Conservation (phyloP, 2,888 invertebrate genomes). For the Cecidostiba fungosa region DNA sequence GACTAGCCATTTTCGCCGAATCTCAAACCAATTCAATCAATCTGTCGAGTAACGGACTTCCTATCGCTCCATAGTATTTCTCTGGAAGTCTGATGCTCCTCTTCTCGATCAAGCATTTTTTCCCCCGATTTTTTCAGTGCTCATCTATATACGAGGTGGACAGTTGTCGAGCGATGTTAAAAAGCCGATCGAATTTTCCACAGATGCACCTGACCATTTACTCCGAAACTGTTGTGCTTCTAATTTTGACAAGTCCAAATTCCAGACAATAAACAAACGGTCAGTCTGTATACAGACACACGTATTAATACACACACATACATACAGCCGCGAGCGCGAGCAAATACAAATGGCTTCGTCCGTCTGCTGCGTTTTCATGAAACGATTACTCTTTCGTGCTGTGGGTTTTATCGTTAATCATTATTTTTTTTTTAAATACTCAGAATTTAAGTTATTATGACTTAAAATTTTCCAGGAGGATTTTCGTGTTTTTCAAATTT, state of each 20-base stretch:
- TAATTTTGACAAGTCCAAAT: conserved; percentile 55
- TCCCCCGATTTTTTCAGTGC: background rate
- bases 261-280: conserved; percentile 56
- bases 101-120: conserved; percentile 32
- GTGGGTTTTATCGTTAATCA: background rate
- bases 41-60: conserved; percentile 1
- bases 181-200: background rate
- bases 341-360: background rate
- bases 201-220: conserved; percentile 12
- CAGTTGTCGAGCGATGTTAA: background rate
- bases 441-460: background rate
- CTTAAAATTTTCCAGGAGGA: background rate
- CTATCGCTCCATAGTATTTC: conserved; percentile 6
- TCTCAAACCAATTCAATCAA: background rate
- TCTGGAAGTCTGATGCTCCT: conserved; percentile 1
- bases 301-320: background rate
- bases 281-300: conserved; percentile 9
- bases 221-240: background rate
- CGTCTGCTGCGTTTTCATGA: conserved; percentile 8
- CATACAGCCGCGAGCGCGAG: background rate
- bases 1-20: conserved; percentile 74
- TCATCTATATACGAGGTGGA: background rate
- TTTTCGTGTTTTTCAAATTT: background rate
- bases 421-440: background rate
- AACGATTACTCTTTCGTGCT: background rate